phyloP scores from a whole-genome alignment of 2,113 vertebrate genomes.

The Lepidiolamprologus cunningtoni region DNA sequence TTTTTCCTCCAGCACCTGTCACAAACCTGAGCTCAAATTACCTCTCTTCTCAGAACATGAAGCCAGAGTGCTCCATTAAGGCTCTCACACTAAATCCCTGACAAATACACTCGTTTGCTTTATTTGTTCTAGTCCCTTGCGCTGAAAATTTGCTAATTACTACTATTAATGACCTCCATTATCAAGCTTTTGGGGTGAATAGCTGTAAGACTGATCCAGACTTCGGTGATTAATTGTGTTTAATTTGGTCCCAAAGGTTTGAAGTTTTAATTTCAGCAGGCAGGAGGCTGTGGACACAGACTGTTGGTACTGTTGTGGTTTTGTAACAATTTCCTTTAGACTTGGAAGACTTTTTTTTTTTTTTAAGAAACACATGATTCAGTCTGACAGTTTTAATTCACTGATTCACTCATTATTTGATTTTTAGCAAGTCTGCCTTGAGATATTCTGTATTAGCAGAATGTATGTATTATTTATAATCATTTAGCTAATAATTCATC shows the following conservation, averaged over 20 bases:
- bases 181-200: background rate
- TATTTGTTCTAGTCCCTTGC: conserved; percentile 8
- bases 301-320: background rate
- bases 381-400: background rate
- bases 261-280: background rate
- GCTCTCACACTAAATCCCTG: background rate
- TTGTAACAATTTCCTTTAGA: background rate
- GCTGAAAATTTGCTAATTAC: conserved; percentile 10
- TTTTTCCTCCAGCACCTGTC: conserved; percentile 47
- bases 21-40: conserved; percentile 42
- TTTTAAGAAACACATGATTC: background rate
- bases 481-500: background rate
- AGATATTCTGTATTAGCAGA: background rate
- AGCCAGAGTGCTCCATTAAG: conserved; percentile 1
- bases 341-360: background rate
- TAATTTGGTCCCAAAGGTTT: conserved; percentile 1
- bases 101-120: background rate
- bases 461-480: background rate
- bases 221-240: background rate
- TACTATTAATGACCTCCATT: background rate
- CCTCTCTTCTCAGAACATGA: background rate
- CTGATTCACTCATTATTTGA: background rate
- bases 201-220: background rate
- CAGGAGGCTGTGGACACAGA: background rate
- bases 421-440: background rate